Evolutionary conservation across 2,888 invertebrate genomes (phyloP).

Genomic region (Lobophora halterata): DNA sequence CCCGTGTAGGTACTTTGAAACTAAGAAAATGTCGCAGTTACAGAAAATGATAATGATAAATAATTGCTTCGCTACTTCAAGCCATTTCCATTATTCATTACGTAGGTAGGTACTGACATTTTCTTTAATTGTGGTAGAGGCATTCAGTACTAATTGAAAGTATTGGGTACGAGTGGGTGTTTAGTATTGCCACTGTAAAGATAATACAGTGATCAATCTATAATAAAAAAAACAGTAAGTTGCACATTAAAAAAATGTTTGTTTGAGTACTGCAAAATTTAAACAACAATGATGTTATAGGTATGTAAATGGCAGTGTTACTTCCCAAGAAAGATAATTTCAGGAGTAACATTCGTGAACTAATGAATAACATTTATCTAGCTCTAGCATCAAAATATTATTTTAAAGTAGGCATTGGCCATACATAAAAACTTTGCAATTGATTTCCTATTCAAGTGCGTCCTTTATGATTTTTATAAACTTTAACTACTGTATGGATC

Average conservation of each 20-base stretch:
- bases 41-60: slow-evolving; percentile 1
- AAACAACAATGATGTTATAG: no score
- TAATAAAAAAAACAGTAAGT: no score
- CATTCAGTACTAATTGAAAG: slow-evolving; percentile 77
- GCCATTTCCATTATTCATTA: slow-evolving; percentile 44
- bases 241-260: no score
- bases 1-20: not conserved
- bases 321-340: no score
- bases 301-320: no score
- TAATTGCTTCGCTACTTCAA: slow-evolving; percentile 10
- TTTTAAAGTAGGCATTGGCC: no score
- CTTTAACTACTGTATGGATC: slow-evolving; percentile 1
- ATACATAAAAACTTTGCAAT: not conserved
- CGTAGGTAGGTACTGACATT: slow-evolving; percentile 43
- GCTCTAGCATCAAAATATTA: no score
- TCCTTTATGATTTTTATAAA: not conserved
- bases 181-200: slow-evolving; percentile 50
- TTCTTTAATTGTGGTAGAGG: slow-evolving; percentile 59
- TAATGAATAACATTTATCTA: no score
- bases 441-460: no score
- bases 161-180: slow-evolving; percentile 67
- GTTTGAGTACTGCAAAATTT: no score
- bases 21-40: not conserved
- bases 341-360: no score
- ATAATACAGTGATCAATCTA: slow-evolving; percentile 5